A percentile compares a stretch with the other conserved stretches of the same genome.
Evolutionary conservation across 1,140 invertebrate genomes (phyloP).

Genomic region (Nylanderia fulva): DNA sequence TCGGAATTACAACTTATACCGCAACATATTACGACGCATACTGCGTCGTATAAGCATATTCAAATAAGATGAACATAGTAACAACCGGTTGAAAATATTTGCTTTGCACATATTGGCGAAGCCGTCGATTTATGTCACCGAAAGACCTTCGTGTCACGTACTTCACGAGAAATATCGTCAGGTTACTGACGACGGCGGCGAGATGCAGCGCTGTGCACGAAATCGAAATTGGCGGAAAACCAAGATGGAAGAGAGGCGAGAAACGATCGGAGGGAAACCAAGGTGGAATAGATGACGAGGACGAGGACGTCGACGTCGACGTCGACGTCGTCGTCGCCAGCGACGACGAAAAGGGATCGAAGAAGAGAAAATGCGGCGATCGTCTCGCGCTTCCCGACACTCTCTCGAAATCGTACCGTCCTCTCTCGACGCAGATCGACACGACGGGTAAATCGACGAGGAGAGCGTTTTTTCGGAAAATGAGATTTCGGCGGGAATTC

Average conservation of each 20-base stretch:
- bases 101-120: slow-evolving; percentile 30
- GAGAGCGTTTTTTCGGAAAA: slow-evolving; percentile 51
- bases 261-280: slow-evolving; percentile 45
- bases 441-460: slow-evolving; percentile 52
- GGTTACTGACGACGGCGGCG: slow-evolving; percentile 33
- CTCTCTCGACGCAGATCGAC: slow-evolving; percentile 45
- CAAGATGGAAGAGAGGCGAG: slow-evolving; percentile 52
- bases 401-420: slow-evolving; percentile 55
- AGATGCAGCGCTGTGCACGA: slow-evolving; percentile 22
- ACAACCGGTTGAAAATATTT: slow-evolving; percentile 47
- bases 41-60: slow-evolving; percentile 3
- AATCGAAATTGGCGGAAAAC: slow-evolving; percentile 57
- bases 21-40: no score
- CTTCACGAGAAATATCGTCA: slow-evolving; percentile 51
- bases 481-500: slow-evolving; percentile 53
- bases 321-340: slow-evolving; percentile 21
- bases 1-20: slow-evolving; percentile 5
- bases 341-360: slow-evolving; percentile 37
- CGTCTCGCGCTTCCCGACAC: slow-evolving; percentile 39
- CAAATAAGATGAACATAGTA: slow-evolving; percentile 36
- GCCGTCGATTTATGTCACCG: slow-evolving; percentile 52
- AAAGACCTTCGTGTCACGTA: slow-evolving; percentile 54
- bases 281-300: slow-evolving; percentile 52
- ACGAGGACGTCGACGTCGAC: slow-evolving; percentile 4
- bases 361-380: slow-evolving; percentile 54